Conservation (phyloP, 1,140 invertebrate species). For the Hylyphantes graminicola region DNA sequence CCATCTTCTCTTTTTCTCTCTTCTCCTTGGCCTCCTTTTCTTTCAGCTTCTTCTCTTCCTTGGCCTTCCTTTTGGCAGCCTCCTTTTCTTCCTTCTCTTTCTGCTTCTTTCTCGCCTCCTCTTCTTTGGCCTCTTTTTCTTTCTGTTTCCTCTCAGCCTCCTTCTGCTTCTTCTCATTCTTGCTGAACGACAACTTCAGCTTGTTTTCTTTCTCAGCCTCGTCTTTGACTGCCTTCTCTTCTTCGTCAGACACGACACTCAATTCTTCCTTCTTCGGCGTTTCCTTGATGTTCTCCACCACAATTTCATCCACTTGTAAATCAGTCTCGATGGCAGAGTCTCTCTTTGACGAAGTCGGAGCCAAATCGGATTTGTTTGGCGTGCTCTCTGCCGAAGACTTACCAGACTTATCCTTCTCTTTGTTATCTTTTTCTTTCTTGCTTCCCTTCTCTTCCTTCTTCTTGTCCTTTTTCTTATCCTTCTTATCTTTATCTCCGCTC, state of each 20-base stretch:
- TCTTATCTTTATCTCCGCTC: conserved; percentile 41
- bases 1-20: conserved; percentile 49
- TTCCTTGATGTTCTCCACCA: conserved; percentile 28
- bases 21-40: conserved; percentile 60
- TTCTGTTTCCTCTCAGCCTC: conserved; percentile 61
- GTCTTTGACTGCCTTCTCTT: conserved; percentile 50
- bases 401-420: conserved; percentile 14
- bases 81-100: conserved; percentile 59
- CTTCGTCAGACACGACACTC: conserved; percentile 4
- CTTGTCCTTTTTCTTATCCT: conserved; percentile 49
- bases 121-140: conserved; percentile 62
- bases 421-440: conserved; percentile 36
- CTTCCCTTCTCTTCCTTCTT: conserved; percentile 35
- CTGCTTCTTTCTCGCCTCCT: conserved; percentile 63
- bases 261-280: conserved; percentile 3
- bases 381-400: conserved; percentile 30
- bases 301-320: conserved; percentile 54
- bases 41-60: conserved; percentile 61
- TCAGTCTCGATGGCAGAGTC: conserved; percentile 51
- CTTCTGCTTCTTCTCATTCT: conserved; percentile 55
- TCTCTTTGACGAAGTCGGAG: background rate
- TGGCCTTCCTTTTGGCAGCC: conserved; percentile 52
- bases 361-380: background rate
- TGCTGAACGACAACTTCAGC: conserved; percentile 10
- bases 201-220: conserved; percentile 50